Base-by-base conservation (phyloP, 2,888 invertebrate species). In the Apotomis betuletana region DNA sequence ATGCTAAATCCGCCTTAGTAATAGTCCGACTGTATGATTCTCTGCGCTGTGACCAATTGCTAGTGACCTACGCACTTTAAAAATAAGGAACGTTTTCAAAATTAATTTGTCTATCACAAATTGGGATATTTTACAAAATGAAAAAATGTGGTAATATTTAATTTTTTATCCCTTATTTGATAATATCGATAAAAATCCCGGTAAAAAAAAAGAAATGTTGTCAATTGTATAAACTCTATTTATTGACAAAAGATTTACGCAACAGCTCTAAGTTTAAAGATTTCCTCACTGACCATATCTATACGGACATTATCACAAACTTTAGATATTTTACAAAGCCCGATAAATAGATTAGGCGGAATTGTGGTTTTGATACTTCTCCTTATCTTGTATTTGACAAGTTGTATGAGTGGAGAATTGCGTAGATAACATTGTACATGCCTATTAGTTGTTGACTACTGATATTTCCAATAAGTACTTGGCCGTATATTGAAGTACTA, bases 251-350 rank as follows among this genome's bases (percentile, higher is more conserved):
- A 44, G 4, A 10, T 12, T n/a, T 36, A 63, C 41, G 8, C 15
- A 54, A 36, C 0, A 13, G 3, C 13, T 61, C 52, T 38, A 5
- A 62, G 38, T 36, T 52, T 15, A 52, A 38, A 27, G 27, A 46
- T 55, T 54, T 64, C 44, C 55, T 6, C 54, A 44, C 54, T 41
- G 54, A 15, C 52, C 10, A 5, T 67, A 59, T 68, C 59, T 54
- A 46, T 54, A 44, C 61, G 4, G 46, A 54, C 13, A 15, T 59
- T 69, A 61, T 68, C 68, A 41, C 49, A 67, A 55, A 36, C 54
- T 61, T 44, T n/a, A 55, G 61, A 69, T 54, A 69, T 54, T 61
- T 61, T 60, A 58, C 36, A 65, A 13, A 49, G 27, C 36, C 36
- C 12, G 27, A 46, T 65, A 65, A 57, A 27, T 46, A 65, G 65